Conservation (phyloP, 2,113 vertebrate species). For the Anguilla rostrata region DNA sequence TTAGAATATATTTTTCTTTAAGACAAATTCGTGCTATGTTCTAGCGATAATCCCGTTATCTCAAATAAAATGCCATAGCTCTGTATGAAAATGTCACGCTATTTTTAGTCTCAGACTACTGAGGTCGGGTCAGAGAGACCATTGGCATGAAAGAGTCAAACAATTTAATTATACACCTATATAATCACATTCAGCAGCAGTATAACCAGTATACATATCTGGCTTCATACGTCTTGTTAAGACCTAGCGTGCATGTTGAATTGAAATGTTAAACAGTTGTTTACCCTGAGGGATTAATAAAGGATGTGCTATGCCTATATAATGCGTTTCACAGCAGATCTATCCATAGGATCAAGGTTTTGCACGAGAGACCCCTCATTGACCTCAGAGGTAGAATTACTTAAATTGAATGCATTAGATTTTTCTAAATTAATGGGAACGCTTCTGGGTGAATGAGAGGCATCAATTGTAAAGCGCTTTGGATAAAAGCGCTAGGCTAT, state of each 20-base stretch:
- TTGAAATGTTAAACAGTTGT: neutral
- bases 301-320: neutral
- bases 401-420: too few species aligned
- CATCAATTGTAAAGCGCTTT: too few species aligned
- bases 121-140: neutral
- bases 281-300: neutral
- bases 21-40: neutral
- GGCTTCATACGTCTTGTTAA: too few species aligned
- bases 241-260: too few species aligned
- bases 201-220: too few species aligned
- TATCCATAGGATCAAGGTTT: neutral
- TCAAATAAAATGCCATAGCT: neutral
- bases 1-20: neutral
- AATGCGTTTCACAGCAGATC: neutral
- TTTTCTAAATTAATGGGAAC: too few species aligned
- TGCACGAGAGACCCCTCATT: neutral
- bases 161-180: neutral
- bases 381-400: neutral
- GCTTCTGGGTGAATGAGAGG: too few species aligned
- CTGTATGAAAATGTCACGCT: conserved; percentile 27
- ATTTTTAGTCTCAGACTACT: conserved; percentile 31
- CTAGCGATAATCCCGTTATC: neutral
- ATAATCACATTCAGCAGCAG: neutral
- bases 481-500: too few species aligned
- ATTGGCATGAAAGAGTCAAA: neutral